Conservation (phyloP, 2,888 invertebrate genomes). For the Rhopalosiphum nymphaeae region DNA sequence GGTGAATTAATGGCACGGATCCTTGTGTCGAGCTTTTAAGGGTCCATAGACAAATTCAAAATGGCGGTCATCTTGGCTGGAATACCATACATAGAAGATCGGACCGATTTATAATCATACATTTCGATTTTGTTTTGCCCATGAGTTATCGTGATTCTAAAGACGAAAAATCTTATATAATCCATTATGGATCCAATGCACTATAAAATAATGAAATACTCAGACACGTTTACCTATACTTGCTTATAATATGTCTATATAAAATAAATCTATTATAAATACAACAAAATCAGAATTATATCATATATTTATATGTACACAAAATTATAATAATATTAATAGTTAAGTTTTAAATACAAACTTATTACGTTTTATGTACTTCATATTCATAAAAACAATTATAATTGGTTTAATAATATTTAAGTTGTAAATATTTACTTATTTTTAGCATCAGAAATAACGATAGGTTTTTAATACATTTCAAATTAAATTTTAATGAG, state of each 20-base stretch:
- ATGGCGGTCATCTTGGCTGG: constrained; percentile 25
- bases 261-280: not conserved
- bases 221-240: not conserved
- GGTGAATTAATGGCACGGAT: constrained; percentile 43
- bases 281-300: not conserved
- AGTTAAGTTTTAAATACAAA: not conserved
- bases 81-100: constrained; percentile 12
- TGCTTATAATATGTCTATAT: not conserved
- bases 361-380: not conserved
- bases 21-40: constrained; percentile 12
- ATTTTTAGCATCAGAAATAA: not conserved
- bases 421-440: not conserved
- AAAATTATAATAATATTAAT: not conserved
- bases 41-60: constrained; percentile 40
- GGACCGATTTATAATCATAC: constrained; percentile 53
- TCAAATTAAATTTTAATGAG: not conserved
- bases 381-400: not conserved
- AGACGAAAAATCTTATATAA: constrained; percentile 11
- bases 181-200: constrained; percentile 29
- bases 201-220: constrained; percentile 15
- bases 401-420: not conserved
- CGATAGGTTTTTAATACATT: not conserved
- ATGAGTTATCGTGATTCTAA: not conserved
- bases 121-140: constrained; percentile 16
- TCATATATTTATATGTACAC: not conserved